Evolutionary conservation across 2,797 vertebrate species (phyloP).

Genomic region (Masticophis lateralis): DNA sequence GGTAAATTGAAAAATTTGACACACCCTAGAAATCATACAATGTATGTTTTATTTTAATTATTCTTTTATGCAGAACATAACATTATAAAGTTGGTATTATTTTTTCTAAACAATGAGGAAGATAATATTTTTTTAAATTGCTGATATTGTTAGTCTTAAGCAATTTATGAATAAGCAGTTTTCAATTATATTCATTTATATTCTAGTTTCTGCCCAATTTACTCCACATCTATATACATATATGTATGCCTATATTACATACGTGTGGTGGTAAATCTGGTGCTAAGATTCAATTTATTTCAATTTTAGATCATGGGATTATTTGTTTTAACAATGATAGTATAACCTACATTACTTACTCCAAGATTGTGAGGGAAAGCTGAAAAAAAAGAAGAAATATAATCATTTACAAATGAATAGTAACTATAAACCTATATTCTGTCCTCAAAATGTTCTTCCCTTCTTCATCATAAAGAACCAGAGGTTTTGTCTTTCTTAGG

Average conservation of each 20-base stretch:
- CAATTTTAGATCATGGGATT: slow-evolving; percentile 31
- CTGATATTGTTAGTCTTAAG: neutral
- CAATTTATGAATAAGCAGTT: neutral
- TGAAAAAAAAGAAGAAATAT: slow-evolving; percentile 64
- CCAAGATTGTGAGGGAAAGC: slow-evolving; percentile 50
- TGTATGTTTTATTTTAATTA: neutral
- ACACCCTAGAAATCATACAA: neutral
- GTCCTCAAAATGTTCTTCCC: slow-evolving; percentile 70
- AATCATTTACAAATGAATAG: slow-evolving; percentile 60
- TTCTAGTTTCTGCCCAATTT: neutral
- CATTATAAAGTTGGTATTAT: neutral
- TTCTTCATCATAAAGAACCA: slow-evolving; percentile 73
- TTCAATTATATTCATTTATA: neutral
- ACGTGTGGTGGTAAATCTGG: neutral
- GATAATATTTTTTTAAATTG: neutral
- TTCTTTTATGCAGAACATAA: neutral
- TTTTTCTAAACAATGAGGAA: neutral
- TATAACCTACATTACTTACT: slow-evolving; percentile 35
- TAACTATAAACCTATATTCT: slow-evolving; percentile 56
- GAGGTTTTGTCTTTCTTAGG: slow-evolving; percentile 71
- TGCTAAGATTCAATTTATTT: neutral
- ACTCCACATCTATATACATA: neutral
- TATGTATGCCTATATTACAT: neutral
- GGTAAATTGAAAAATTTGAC: too few species aligned
- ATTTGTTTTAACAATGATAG: slow-evolving; percentile 43